Evolutionary conservation across 92 coral and sea anemone species (phyloP).

Genomic region (Bergia puertoricense): DNA sequence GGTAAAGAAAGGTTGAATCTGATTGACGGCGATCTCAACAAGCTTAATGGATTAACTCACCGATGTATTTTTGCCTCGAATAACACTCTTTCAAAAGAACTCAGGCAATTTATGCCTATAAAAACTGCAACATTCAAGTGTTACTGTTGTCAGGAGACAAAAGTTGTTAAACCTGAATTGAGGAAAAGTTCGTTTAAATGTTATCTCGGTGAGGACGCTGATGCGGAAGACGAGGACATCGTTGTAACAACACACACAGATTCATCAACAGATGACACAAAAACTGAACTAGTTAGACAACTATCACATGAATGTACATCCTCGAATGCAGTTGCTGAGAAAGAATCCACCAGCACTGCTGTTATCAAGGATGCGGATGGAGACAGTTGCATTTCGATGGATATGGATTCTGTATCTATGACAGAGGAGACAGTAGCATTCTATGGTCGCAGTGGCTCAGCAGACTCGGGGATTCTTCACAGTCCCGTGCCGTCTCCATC

Average conservation of each 20-base stretch:
- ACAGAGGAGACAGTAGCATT: slow-evolving; percentile 63
- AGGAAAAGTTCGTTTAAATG: slow-evolving; percentile 16
- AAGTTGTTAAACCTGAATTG: neutral
- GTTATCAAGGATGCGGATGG: slow-evolving; percentile 44
- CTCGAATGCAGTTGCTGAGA: neutral
- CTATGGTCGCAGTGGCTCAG: slow-evolving; percentile 79
- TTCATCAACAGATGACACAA: neutral
- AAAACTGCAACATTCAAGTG: slow-evolving; percentile 68
- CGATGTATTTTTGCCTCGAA: slow-evolving; percentile 3
- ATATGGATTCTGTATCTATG: slow-evolving; percentile 47
- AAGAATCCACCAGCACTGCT: neutral
- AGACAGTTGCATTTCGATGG: slow-evolving; percentile 64
- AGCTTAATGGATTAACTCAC: slow-evolving; percentile 4
- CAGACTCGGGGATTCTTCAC: slow-evolving; percentile 79
- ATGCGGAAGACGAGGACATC: neutral
- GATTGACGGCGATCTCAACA: neutral
- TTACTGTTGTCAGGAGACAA: slow-evolving; percentile 67
- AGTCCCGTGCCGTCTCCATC: slow-evolving; percentile 57
- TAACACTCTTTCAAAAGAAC: slow-evolving; percentile 48
- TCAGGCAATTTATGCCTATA: slow-evolving; percentile 59
- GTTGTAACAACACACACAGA: neutral
- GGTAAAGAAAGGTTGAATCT: slow-evolving; percentile 38
- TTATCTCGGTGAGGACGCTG: neutral
- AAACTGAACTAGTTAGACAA: neutral
- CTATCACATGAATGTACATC: neutral